phyloP scores from a whole-genome alignment of 2,113 vertebrate genomes.

The Semicossyphus pulcher region DNA sequence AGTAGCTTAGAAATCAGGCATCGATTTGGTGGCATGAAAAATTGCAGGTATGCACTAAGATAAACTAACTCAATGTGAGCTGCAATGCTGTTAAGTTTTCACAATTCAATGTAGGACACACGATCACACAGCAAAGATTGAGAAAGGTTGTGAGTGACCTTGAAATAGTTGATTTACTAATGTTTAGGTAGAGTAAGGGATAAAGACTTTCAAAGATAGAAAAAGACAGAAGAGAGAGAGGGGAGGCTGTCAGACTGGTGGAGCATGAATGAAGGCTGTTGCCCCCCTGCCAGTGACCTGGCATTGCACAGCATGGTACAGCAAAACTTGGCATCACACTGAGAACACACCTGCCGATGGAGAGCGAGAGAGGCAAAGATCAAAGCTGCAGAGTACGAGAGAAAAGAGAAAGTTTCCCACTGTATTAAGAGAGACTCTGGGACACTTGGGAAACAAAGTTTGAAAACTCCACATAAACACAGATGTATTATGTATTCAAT shows the following conservation, averaged over 20 bases:
- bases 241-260: slow-evolving; percentile 35
- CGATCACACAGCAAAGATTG: too few relatives aligned
- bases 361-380: slow-evolving; percentile 22
- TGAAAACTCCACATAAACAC: background rate
- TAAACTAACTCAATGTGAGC: too few relatives aligned
- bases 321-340: slow-evolving; percentile 63
- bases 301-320: slow-evolving; percentile 59
- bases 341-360: slow-evolving; percentile 72
- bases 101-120: too few relatives aligned
- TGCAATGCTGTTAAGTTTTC: too few relatives aligned
- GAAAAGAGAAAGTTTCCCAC: background rate
- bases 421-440: too few relatives aligned
- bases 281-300: slow-evolving; percentile 56
- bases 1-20: slow-evolving; percentile 26
- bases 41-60: background rate
- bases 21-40: slow-evolving; percentile 14
- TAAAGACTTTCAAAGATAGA: background rate
- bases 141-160: slow-evolving; percentile 9
- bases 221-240: background rate
- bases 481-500: too few relatives aligned
- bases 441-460: background rate
- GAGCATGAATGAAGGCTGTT: slow-evolving; percentile 69
- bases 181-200: background rate
- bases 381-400: background rate
- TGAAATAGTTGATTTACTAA: background rate